phyloP scores from a whole-genome alignment of 2,888 invertebrate genomes.

The Pristionchus exspectatus region DNA sequence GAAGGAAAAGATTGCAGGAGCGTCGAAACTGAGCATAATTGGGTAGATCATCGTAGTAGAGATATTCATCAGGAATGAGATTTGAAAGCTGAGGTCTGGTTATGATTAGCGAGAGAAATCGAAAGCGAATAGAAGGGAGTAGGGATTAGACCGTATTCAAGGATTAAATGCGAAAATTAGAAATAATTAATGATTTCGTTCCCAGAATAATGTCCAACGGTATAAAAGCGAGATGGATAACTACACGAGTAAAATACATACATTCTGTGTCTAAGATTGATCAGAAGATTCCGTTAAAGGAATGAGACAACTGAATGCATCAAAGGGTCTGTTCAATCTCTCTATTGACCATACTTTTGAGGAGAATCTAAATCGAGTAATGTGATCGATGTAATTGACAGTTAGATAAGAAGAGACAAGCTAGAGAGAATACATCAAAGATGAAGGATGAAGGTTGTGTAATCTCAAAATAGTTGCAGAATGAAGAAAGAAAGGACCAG shows the following conservation, averaged over 20 bases:
- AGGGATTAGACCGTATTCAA: neutral
- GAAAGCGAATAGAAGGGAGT: neutral
- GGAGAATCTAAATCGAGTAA: neutral
- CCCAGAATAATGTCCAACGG: neutral
- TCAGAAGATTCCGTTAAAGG: neutral
- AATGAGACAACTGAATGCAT: slow-evolving; percentile 12
- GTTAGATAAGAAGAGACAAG: neutral
- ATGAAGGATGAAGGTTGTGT: neutral
- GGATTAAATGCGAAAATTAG: neutral
- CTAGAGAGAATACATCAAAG: neutral
- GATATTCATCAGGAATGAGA: slow-evolving; percentile 27
- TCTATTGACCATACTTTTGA: slow-evolving; percentile 6
- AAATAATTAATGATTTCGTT: neutral
- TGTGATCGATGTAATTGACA: neutral
- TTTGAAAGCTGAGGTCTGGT: slow-evolving; percentile 34
- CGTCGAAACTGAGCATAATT: neutral
- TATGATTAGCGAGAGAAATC: slow-evolving; percentile 21
- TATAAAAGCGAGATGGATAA: neutral
- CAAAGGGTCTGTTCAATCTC: neutral
- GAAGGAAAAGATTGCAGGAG: neutral
- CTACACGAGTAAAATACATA: slow-evolving; percentile 36
- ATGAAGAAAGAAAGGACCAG: neutral
- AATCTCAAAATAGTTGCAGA: slow-evolving; percentile 37
- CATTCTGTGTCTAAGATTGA: slow-evolving; percentile 10
- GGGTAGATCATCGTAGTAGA: slow-evolving; percentile 18